Evolutionary conservation across 1,140 invertebrate genomes (phyloP).

Genomic region (Andrena cerasifolii): DNA sequence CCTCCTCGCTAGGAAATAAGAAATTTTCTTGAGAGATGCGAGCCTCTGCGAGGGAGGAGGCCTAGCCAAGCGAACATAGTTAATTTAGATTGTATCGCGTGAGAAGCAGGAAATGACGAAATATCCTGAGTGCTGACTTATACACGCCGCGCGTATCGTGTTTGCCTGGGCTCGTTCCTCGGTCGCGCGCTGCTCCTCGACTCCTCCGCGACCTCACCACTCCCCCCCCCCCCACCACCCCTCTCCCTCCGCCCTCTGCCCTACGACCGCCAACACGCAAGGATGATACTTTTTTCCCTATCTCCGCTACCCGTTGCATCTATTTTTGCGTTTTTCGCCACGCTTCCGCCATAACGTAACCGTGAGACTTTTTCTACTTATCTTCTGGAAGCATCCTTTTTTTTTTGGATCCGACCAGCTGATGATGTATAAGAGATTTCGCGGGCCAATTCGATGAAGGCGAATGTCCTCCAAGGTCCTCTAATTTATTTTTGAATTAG

Average conservation of each 20-base stretch:
- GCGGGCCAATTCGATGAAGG: background rate
- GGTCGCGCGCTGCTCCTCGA: constrained; percentile 64
- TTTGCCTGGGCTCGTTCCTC: constrained; percentile 66
- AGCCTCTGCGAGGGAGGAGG: constrained; percentile 73
- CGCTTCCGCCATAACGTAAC: constrained; percentile 12
- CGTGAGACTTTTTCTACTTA: constrained; percentile 35
- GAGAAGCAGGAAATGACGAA: constrained; percentile 83
- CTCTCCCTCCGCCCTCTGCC: no score
- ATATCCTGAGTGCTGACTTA: constrained; percentile 83
- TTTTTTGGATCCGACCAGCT: background rate
- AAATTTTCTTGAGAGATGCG: constrained; percentile 80
- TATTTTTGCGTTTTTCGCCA: constrained; percentile 37
- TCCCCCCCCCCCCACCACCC: no score
- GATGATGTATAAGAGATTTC: constrained; percentile 20
- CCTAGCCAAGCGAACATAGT: constrained; percentile 83
- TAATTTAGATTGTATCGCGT: constrained; percentile 84
- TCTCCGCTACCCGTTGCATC: constrained; percentile 28
- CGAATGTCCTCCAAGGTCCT: no score
- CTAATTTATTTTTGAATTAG: no score
- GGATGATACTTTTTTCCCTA: constrained; percentile 58
- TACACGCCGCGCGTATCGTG: constrained; percentile 64
- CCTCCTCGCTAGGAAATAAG: constrained; percentile 78
- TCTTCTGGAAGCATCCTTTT: background rate
- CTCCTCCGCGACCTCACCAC: constrained; percentile 75
- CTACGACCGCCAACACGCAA: constrained; percentile 68